Percentiles rank a stretch among this genome's conserved stretches.
Conservation (phyloP, 2,888 invertebrate species). For the Microctonus aethiopoides region DNA sequence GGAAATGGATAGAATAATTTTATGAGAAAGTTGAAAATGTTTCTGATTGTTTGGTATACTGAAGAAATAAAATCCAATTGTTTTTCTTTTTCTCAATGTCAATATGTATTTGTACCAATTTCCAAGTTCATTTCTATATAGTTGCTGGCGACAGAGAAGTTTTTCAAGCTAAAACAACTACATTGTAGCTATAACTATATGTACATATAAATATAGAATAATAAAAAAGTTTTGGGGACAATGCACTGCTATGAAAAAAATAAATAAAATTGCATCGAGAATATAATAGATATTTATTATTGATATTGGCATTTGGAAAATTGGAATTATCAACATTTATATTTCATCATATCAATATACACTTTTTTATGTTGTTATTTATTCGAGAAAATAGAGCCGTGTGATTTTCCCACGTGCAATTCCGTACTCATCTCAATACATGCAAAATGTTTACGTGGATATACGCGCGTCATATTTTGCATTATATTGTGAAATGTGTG, state of each 20-base stretch:
- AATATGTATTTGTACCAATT: neutral
- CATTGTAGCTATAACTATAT: neutral
- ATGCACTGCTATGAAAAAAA: too few species aligned
- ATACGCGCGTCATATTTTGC: neutral
- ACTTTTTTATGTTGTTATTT: neutral
- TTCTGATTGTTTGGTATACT: neutral
- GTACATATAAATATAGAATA: too few species aligned
- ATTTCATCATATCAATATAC: neutral
- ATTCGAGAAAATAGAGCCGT: neutral
- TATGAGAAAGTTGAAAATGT: neutral
- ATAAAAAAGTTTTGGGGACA: too few species aligned
- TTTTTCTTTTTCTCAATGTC: neutral
- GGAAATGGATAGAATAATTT: neutral
- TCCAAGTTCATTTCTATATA: neutral
- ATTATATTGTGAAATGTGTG: neutral
- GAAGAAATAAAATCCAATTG: neutral
- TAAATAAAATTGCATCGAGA: too few species aligned
- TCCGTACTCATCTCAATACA: neutral
- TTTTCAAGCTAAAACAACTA: neutral
- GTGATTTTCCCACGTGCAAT: slow-evolving; percentile 1
- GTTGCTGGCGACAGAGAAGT: neutral
- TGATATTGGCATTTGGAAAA: neutral
- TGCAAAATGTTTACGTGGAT: neutral
- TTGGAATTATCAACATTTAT: neutral
- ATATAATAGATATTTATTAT: neutral